Evolutionary conservation across 2,888 invertebrate genomes (phyloP).

Genomic region (Zaprionus obscuricornis): DNA sequence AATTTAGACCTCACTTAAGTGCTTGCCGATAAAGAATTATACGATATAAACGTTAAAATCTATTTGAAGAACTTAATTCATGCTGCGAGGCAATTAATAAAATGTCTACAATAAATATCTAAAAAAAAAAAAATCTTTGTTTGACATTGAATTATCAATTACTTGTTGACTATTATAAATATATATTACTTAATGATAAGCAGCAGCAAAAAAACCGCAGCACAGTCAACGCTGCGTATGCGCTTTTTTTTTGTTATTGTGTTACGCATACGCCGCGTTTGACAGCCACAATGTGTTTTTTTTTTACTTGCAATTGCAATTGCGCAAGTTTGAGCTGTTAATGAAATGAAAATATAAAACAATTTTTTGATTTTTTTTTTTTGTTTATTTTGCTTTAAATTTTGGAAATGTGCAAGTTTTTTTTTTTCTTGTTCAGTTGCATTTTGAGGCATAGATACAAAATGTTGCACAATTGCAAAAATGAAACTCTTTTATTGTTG

Average conservation of each 20-base stretch:
- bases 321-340: constrained; percentile 26
- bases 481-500: constrained; percentile 43
- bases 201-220: constrained; percentile 3
- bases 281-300: background rate
- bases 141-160: constrained; percentile 33
- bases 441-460: no score
- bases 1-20: no score
- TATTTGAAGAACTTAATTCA: constrained; percentile 2
- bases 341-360: constrained; percentile 28
- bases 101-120: constrained; percentile 9
- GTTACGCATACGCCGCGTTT: constrained; percentile 46
- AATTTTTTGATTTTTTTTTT: constrained; percentile 32
- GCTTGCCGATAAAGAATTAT: no score
- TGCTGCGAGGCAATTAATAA: constrained; percentile 33
- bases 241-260: constrained; percentile 14
- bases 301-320: constrained; percentile 29
- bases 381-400: constrained; percentile 24
- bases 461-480: constrained; percentile 35
- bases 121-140: no score
- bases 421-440: constrained; percentile 17
- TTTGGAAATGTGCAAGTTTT: constrained; percentile 18
- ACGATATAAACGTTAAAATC: constrained; percentile 13
- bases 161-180: no score
- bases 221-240: constrained; percentile 41
- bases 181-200: background rate